Percentiles rank a stretch among this genome's conserved stretches.
Evolutionary conservation across 2,888 invertebrate genomes (phyloP).

Genomic region (Amblyjoppa fuscipennis): DNA sequence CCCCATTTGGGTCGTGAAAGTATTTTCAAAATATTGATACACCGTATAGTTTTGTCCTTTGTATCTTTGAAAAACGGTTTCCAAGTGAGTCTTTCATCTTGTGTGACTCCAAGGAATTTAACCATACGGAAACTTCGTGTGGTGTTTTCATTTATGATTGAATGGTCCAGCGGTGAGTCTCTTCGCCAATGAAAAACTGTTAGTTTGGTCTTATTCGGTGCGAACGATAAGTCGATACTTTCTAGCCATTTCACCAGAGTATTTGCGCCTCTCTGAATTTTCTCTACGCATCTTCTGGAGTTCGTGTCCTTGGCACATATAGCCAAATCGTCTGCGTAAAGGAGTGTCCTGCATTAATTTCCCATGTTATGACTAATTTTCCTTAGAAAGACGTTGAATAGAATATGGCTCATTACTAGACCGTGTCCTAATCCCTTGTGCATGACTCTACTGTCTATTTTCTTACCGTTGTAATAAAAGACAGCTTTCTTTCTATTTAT

Average conservation of each 20-base stretch:
- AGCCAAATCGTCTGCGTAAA: conserved; percentile 18
- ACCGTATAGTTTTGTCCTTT: background rate
- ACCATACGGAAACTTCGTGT: background rate
- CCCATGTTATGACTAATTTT: background rate
- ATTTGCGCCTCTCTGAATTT: background rate
- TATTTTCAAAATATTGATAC: conserved; percentile 10
- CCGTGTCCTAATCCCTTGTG: conserved; percentile 34
- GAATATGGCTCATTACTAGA: background rate
- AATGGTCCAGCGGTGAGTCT: background rate
- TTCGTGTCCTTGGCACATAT: background rate
- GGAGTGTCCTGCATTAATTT: conserved; percentile 14
- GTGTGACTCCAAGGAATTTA: conserved; percentile 27
- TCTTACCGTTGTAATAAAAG: background rate
- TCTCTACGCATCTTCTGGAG: background rate
- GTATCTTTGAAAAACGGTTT: background rate
- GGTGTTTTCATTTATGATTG: conserved; percentile 12
- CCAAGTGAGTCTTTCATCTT: conserved; percentile 32
- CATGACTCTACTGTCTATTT: background rate
- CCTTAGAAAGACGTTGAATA: conserved; percentile 26
- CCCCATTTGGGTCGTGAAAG: conserved; percentile 41
- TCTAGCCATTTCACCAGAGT: background rate
- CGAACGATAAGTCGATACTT: conserved; percentile 1
- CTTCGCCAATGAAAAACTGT: conserved; percentile 25
- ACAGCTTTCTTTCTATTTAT: background rate
- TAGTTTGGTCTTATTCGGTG: conserved; percentile 20